Percentiles rank a stretch among this genome's conserved stretches.
Conservation (phyloP, 1,140 invertebrate species). For the Musca domestica region DNA sequence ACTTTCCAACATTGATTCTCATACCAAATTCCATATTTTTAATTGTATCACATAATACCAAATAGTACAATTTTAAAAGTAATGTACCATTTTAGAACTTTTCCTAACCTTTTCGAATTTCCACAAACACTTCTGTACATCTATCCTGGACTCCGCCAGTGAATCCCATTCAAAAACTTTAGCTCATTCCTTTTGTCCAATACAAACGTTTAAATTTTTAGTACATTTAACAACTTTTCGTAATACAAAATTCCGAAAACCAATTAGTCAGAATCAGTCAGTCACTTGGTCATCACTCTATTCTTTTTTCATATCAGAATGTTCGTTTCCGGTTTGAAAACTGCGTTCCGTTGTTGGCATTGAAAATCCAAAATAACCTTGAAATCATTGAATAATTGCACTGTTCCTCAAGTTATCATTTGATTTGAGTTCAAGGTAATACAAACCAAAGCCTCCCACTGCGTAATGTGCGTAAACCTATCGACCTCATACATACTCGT, state of each 20-base stretch:
- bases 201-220: neutral
- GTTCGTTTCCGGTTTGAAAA: neutral
- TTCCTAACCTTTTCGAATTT: too few species aligned
- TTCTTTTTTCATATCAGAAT: neutral
- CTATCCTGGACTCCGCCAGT: too few species aligned
- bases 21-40: too few species aligned
- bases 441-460: neutral
- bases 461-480: neutral
- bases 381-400: slow-evolving; percentile 1
- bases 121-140: too few species aligned
- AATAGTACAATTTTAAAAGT: too few species aligned
- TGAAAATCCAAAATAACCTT: neutral
- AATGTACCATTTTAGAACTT: too few species aligned
- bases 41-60: too few species aligned
- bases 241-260: neutral
- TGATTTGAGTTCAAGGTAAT: neutral
- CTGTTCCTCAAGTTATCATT: neutral
- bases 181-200: neutral
- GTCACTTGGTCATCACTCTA: neutral
- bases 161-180: too few species aligned
- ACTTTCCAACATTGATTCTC: too few species aligned
- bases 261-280: neutral
- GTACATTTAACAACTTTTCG: neutral
- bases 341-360: neutral
- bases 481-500: neutral